Conservation (phyloP, 2,888 invertebrate genomes). For the Dynastes hyllus region DNA sequence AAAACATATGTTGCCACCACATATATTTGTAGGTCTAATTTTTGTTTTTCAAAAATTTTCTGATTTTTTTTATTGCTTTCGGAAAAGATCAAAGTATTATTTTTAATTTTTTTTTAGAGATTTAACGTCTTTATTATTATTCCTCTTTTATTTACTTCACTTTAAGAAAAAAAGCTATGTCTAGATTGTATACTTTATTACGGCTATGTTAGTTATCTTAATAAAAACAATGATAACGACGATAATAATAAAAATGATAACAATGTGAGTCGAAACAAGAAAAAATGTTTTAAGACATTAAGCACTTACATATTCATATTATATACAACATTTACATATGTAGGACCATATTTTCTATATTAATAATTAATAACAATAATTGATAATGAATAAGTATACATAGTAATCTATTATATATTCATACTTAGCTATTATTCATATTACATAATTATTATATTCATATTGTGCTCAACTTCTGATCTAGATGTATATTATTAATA, state of each 20-base stretch:
- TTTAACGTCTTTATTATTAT: no score
- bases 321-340: constrained; percentile 11
- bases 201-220: background rate
- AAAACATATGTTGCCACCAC: background rate
- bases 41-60: background rate
- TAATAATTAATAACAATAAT: constrained; percentile 3
- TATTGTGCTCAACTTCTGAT: constrained; percentile 57
- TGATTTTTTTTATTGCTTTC: background rate
- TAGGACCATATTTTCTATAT: constrained; percentile 42
- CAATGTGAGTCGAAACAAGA: constrained; percentile 4
- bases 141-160: no score
- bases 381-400: constrained; percentile 9
- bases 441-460: constrained; percentile 51
- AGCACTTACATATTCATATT: background rate
- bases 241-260: no score
- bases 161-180: no score
- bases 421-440: constrained; percentile 38
- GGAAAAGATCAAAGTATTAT: background rate
- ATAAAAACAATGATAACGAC: background rate
- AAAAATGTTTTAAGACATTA: background rate
- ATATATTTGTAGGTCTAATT: background rate
- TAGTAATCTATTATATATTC: constrained; percentile 26
- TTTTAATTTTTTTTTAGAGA: background rate
- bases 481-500: constrained; percentile 54
- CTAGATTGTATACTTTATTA: background rate